Evolutionary conservation across 2,797 vertebrate species (phyloP).

Genomic region (Pseudomugil tenellus): DNA sequence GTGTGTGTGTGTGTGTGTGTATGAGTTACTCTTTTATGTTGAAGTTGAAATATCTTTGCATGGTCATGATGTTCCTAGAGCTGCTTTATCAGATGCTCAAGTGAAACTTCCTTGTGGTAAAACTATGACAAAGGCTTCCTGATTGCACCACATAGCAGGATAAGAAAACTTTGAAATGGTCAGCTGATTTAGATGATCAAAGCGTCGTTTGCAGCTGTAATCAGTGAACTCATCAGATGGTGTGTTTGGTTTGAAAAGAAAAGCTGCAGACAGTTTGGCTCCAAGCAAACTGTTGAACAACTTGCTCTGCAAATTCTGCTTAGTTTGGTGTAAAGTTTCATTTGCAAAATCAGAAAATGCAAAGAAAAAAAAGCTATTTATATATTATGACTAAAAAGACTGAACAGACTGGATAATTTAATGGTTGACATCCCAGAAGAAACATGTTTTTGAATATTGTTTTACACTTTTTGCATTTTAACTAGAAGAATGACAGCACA

Average conservation of each 20-base stretch:
- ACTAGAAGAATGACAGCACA: no score
- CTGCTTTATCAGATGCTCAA: slow-evolving; percentile 10
- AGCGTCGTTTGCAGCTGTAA: slow-evolving; percentile 1
- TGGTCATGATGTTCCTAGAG: not conserved
- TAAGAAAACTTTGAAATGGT: not conserved
- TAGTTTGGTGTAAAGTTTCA: not conserved
- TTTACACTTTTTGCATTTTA: no score
- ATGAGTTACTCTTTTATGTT: not conserved
- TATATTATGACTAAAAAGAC: no score
- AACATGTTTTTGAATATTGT: no score
- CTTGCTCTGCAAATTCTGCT: slow-evolving; percentile 14
- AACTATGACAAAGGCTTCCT: slow-evolving; percentile 1
- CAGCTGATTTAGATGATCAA: slow-evolving; percentile 34
- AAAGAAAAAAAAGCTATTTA: no score
- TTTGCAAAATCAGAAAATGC: not conserved
- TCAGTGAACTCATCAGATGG: slow-evolving; percentile 20
- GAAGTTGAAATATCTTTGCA: not conserved
- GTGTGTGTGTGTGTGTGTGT: no score
- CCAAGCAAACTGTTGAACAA: slow-evolving; percentile 24
- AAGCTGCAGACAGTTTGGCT: slow-evolving; percentile 31
- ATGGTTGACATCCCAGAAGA: no score
- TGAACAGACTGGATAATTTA: no score
- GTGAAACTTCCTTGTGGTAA: slow-evolving; percentile 20
- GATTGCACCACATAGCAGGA: slow-evolving; percentile 17
- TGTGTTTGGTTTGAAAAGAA: slow-evolving; percentile 12